Base-by-base conservation (phyloP, 64 coral and sea anemone species). In the Porites lutea region DNA sequence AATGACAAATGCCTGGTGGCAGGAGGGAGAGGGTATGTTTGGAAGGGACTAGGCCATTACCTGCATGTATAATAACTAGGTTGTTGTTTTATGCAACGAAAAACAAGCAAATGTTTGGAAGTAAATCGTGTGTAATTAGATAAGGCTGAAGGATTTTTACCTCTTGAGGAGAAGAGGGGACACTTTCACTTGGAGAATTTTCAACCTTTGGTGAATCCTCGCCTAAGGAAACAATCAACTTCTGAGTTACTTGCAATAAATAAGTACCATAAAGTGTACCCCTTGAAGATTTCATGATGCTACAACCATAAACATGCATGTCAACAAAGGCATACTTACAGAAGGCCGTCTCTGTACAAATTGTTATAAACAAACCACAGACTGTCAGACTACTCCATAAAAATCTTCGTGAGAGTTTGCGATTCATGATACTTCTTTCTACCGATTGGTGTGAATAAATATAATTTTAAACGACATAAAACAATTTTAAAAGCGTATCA, bases 261-360 rank as follows among this genome's bases (percentile, higher is more conserved):
- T 13, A 3, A 22, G 50, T 10, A 55, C 50, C 8, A 22, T 55
- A 55, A 11, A 78, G 13, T 8, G 14, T 37, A 37, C 0, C 27
- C 27, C 27, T 37, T 37, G 27, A 37, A 37, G 27, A 0, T 37
- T 37, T 37, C 27, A 37, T 0, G 27, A 37, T 37, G 27, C 27
- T 37, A 37, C 1, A 37, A 37, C 27, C 23, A 13, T 77, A 51
- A 51, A 48, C 58, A 77, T 18, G 74, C 18, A 77, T 6, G 48
- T 19, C 58, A 9, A 9, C 13, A 4, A 16, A 27, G 0, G 5
- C 21, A 69, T 84, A 84, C 81, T 84, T 64, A 69, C 81, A 46
- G 1, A 68, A 69, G 19, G 37, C 62, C 14, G 51, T 84, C 63
- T 84, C 62, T 68, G 62, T 69, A 45, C 67, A 84, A 67, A 84